phyloP scores from a whole-genome alignment of 2,797 vertebrate species.

The Gymnodraco acuticeps region DNA sequence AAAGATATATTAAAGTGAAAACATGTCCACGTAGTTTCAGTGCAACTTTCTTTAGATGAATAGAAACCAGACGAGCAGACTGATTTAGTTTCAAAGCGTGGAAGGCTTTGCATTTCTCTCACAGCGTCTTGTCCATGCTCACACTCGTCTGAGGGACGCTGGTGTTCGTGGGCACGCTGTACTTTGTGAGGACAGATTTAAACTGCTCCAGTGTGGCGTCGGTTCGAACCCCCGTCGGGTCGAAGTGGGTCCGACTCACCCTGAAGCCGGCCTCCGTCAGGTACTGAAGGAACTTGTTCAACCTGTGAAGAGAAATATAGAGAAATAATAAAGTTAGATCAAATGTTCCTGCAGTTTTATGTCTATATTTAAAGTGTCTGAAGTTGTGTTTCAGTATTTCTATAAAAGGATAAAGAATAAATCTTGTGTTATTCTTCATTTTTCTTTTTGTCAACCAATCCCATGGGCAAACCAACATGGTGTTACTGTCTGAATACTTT shows the following conservation, averaged over 20 bases:
- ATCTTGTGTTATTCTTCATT: too few species aligned
- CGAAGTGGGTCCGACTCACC: conserved; percentile 96
- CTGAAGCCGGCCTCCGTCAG: conserved; percentile 94
- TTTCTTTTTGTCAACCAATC: too few species aligned
- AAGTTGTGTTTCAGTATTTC: neutral
- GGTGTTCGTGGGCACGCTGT: conserved; percentile 90
- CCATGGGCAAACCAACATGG: too few species aligned
- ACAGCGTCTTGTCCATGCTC: conserved; percentile 54
- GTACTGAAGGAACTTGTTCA: conserved; percentile 95
- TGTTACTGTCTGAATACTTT: too few species aligned
- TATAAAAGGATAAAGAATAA: neutral
- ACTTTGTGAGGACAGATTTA: conserved; percentile 91
- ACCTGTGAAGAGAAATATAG: conserved; percentile 75
- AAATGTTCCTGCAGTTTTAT: neutral
- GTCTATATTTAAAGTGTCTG: neutral
- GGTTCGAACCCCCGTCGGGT: conserved; percentile 95
- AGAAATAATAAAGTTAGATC: neutral
- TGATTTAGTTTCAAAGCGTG: neutral
- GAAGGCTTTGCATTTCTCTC: neutral
- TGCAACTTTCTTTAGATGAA: conserved; percentile 7
- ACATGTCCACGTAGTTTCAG: conserved; percentile 7
- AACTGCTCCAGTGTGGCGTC: conserved; percentile 92
- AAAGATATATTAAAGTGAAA: neutral
- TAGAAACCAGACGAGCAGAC: neutral
- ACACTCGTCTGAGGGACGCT: conserved; percentile 64